Conservation (phyloP, 2,113 vertebrate species). For the Pluvialis apricaria region DNA sequence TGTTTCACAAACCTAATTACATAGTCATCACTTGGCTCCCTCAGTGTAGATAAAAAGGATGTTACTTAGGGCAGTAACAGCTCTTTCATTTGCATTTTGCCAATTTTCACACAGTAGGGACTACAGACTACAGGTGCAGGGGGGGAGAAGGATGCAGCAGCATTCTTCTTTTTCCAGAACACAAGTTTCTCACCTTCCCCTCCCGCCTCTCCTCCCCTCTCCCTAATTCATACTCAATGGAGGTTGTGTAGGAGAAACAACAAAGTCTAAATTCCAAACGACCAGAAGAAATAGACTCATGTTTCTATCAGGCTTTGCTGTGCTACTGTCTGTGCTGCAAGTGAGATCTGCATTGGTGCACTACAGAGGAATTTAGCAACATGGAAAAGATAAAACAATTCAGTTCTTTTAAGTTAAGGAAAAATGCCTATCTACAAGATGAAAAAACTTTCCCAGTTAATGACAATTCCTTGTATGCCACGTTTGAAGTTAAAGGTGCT, state of each 20-base stretch:
- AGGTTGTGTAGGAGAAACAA: not conserved
- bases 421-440: not conserved
- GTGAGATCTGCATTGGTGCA: not conserved
- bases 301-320: not conserved
- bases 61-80: not conserved
- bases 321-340: not conserved
- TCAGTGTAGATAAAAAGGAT: not conserved
- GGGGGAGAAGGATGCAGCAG: not conserved
- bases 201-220: not conserved
- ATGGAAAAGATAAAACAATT: not conserved
- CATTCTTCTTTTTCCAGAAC: not conserved
- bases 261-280: not conserved
- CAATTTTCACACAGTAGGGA: not conserved
- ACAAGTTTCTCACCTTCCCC: not conserved
- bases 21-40: not conserved
- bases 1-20: slow-evolving; percentile 12
- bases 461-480: not conserved
- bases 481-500: not conserved
- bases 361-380: not conserved
- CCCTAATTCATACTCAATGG: not conserved
- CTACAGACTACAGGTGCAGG: not conserved
- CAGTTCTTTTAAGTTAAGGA: not conserved
- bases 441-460: not conserved
- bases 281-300: not conserved
- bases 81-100: not conserved